A percentile compares a stretch with the other conserved stretches of the same genome.
phyloP scores from a whole-genome alignment of 2,113 vertebrate genomes.

The Carlito syrichta region DNA sequence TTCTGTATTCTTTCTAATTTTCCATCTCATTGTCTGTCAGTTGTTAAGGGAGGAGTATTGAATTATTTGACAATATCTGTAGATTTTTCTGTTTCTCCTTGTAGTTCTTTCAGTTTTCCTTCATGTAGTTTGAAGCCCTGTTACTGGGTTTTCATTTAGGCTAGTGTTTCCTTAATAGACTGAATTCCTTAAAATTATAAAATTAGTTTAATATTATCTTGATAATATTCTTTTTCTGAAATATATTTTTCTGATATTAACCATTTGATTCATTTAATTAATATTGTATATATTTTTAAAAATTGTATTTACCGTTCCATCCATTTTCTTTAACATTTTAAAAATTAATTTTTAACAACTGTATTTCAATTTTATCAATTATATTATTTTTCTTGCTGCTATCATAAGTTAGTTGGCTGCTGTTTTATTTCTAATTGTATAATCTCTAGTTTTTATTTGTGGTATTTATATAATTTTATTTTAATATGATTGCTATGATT shows the following conservation, averaged over 20 bases:
- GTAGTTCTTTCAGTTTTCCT: not conserved
- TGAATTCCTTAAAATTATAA: not conserved
- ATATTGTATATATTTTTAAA: not conserved
- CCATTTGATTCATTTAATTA: not conserved
- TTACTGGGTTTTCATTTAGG: not conserved
- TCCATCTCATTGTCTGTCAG: not conserved
- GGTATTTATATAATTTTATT: not conserved
- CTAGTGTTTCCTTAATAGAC: not conserved
- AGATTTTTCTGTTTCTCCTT: not conserved
- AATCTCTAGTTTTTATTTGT: not conserved
- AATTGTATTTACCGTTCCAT: not conserved
- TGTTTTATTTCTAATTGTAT: not conserved
- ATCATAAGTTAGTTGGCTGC: too few relatives aligned
- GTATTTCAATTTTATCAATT: not conserved
- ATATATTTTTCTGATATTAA: not conserved
- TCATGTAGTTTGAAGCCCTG: not conserved
- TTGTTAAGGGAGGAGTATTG: not conserved
- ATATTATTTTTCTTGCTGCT: not conserved
- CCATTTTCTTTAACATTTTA: not conserved
- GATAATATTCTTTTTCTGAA: not conserved
- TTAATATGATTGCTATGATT: not conserved
- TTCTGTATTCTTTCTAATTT: not conserved
- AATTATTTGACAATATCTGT: not conserved
- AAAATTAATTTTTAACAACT: too few relatives aligned
- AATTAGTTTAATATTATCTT: not conserved